A percentile compares a stretch with the other conserved stretches of the same genome.
These are phyloP conservation scores for Episyrphus balteatus DNA, from an alignment of 1,140 invertebrate species.

Conservation along the genomic window DNA sequence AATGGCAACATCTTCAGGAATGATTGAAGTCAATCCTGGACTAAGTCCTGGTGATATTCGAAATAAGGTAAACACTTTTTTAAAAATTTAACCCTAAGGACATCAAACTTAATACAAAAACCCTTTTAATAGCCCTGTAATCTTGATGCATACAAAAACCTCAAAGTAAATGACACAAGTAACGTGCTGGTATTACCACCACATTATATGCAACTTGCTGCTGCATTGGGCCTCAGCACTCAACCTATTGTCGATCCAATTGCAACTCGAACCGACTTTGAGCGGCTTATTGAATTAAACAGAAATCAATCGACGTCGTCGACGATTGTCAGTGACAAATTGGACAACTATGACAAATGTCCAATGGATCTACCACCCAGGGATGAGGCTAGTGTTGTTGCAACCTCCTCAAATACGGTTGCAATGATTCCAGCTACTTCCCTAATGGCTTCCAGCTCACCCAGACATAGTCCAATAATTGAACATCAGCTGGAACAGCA, in stretches of 20 bases:
- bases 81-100: constrained; percentile 18
- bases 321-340: too few relatives aligned
- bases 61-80: constrained; percentile 24
- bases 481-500: constrained; percentile 4
- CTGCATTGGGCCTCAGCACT: constrained; percentile 26
- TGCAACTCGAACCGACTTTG: constrained; percentile 30
- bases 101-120: constrained; percentile 6
- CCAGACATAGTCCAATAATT: too few relatives aligned
- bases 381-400: too few relatives aligned
- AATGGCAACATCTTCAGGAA: constrained; percentile 5
- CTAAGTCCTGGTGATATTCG: constrained; percentile 13
- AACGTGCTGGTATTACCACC: constrained; percentile 24
- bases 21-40: constrained; percentile 16
- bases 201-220: constrained; percentile 33
- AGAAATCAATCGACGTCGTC: constrained; percentile 18
- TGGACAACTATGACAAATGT: too few relatives aligned
- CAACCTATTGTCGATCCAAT: constrained; percentile 26
- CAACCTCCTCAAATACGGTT: too few relatives aligned
- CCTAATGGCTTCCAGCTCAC: too few relatives aligned
- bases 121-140: neutral
- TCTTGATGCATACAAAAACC: constrained; percentile 5
- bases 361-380: too few relatives aligned
- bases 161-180: constrained; percentile 6
- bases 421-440: too few relatives aligned
- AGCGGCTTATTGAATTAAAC: constrained; percentile 31